Percentiles rank a stretch among this genome's conserved stretches.
Conservation (phyloP, 2,797 vertebrate genomes). For the Enteromius trimaculatus region DNA sequence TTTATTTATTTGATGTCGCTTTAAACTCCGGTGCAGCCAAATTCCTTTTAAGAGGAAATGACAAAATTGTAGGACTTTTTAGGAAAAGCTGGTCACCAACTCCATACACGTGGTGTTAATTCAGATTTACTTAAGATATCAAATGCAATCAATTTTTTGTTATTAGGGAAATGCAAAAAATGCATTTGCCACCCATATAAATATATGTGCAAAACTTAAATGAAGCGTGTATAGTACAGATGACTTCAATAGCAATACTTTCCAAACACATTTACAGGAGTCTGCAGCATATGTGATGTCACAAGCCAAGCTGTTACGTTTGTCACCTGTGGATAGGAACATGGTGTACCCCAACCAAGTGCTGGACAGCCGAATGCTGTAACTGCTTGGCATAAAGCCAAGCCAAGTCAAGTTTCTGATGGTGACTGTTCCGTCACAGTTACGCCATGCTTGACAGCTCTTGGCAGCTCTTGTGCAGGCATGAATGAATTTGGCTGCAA, state of each 20-base stretch:
- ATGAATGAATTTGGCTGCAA: constrained; percentile 25
- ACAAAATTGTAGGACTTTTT: background rate
- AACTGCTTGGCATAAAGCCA: constrained; percentile 21
- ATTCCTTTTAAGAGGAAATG: background rate
- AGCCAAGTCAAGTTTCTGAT: constrained; percentile 20
- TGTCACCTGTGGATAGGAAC: constrained; percentile 28
- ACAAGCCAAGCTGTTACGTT: background rate
- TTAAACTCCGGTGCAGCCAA: background rate
- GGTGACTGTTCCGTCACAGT: constrained; percentile 7
- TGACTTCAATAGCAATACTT: background rate
- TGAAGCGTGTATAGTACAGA: background rate
- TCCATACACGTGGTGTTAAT: background rate
- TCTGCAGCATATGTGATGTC: background rate
- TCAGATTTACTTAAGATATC: background rate
- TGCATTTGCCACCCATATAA: background rate
- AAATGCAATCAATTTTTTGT: background rate
- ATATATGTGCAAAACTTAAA: no score
- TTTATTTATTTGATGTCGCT: background rate
- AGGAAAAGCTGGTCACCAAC: background rate
- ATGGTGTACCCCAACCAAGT: constrained; percentile 51
- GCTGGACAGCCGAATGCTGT: constrained; percentile 3
- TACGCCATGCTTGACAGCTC: background rate
- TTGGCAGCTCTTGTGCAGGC: background rate
- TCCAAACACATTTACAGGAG: background rate
- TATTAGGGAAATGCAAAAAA: background rate